These are phyloP conservation scores for Pseudopipra pipra DNA, from an alignment of 2,113 vertebrate species.

Conservation along the genomic window DNA sequence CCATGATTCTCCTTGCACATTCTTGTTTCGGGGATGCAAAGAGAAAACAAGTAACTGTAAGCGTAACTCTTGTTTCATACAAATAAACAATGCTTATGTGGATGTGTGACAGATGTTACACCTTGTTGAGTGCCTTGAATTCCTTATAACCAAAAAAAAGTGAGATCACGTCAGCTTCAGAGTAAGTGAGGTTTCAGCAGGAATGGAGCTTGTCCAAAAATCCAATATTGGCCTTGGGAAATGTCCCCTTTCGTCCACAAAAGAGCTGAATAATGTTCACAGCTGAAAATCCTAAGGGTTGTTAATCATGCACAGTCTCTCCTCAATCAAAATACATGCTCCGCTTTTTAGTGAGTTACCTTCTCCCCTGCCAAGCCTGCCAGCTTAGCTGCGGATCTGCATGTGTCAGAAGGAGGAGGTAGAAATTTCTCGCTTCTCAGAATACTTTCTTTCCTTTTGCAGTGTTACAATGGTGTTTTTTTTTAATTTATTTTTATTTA, in stretches of 20 bases:
- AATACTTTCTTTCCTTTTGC: background rate
- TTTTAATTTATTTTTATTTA: background rate
- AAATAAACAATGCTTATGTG: conserved; percentile 45
- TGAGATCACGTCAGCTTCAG: background rate
- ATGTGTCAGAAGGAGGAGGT: background rate
- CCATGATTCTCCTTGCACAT: background rate
- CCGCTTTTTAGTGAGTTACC: background rate
- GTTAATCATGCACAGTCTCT: background rate
- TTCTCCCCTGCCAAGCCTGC: background rate
- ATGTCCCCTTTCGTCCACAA: background rate
- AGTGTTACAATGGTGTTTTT: background rate
- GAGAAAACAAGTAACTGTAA: conserved; percentile 13
- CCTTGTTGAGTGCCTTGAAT: conserved; percentile 11
- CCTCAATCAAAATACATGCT: background rate
- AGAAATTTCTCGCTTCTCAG: background rate
- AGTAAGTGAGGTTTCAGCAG: background rate
- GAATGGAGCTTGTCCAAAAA: conserved; percentile 14
- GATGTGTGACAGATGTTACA: conserved; percentile 37
- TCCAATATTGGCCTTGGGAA: conserved; percentile 19
- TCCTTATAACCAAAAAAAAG: conserved; percentile 41
- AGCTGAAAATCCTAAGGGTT: background rate
- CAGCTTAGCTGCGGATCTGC: background rate
- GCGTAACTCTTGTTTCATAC: conserved; percentile 30
- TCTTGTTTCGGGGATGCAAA: conserved; percentile 14
- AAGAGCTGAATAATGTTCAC: background rate